phyloP scores from a whole-genome alignment of 2,113 vertebrate genomes.

The Petaurus breviceps region DNA sequence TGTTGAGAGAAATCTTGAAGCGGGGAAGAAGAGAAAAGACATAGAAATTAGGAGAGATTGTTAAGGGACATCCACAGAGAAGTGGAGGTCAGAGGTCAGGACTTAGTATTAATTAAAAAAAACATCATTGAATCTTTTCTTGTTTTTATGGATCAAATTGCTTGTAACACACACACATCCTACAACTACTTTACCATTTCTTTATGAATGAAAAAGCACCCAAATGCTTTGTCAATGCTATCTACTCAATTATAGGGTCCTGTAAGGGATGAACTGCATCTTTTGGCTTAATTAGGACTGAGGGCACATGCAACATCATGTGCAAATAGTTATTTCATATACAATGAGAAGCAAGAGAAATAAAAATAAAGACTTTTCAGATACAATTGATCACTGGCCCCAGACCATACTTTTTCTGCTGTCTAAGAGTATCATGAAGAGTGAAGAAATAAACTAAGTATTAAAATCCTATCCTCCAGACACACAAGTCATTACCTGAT shows the following conservation, averaged over 20 bases:
- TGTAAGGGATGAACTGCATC: background rate
- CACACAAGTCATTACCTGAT: background rate
- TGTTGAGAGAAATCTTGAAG: conserved; percentile 66
- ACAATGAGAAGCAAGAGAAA: background rate
- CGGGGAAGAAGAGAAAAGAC: conserved; percentile 54
- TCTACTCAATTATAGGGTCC: background rate
- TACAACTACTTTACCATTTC: background rate
- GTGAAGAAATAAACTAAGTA: background rate
- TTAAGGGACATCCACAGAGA: conserved; percentile 26
- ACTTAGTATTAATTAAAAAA: background rate
- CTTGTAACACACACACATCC: background rate
- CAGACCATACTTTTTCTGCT: background rate
- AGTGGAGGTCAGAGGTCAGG: conserved; percentile 31
- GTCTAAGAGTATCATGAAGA: background rate
- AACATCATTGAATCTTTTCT: background rate
- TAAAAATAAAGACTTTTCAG: background rate
- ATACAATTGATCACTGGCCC: background rate
- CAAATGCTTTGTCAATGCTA: background rate
- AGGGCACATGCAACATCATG: background rate
- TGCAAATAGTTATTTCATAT: background rate
- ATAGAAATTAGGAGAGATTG: conserved; percentile 29
- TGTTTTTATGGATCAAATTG: conserved; percentile 16
- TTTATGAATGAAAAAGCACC: conserved; percentile 27
- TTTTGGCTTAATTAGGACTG: conserved; percentile 20
- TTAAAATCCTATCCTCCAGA: background rate